A percentile compares a stretch with the other conserved stretches of the same genome.
phyloP scores from a whole-genome alignment of 2,113 vertebrate species.

The Cynopterus brachyotis region DNA sequence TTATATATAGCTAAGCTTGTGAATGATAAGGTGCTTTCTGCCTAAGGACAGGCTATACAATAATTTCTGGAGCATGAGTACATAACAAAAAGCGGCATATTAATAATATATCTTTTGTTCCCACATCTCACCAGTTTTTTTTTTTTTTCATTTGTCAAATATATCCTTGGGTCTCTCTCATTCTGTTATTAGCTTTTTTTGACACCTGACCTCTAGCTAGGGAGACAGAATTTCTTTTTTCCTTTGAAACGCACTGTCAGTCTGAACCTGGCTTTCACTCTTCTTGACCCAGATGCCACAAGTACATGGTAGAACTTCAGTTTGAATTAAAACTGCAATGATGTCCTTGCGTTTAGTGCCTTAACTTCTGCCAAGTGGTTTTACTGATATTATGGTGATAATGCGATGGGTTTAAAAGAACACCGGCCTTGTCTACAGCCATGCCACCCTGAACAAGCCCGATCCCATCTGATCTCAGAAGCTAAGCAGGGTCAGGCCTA shows the following conservation, averaged over 20 bases:
- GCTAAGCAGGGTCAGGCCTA: too few relatives aligned
- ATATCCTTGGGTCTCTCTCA: background rate
- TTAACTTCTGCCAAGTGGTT: accelerated
- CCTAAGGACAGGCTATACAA: slow-evolving; percentile 43
- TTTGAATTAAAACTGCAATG: background rate
- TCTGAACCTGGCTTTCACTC: background rate
- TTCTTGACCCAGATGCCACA: background rate
- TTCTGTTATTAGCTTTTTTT: slow-evolving; percentile 58
- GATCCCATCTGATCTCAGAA: too few relatives aligned
- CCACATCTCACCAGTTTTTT: background rate
- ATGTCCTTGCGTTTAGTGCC: accelerated
- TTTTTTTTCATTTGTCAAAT: slow-evolving; percentile 33
- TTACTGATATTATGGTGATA: accelerated
- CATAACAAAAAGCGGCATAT: slow-evolving; percentile 12
- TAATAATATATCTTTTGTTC: slow-evolving; percentile 60
- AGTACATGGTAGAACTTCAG: accelerated
- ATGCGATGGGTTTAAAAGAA: accelerated
- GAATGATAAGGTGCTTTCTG: background rate
- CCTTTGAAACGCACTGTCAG: background rate
- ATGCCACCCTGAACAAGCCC: too few relatives aligned
- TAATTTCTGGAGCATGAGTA: slow-evolving; percentile 51
- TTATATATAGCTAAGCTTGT: background rate
- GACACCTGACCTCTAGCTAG: slow-evolving; percentile 54
- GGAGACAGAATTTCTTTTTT: background rate
- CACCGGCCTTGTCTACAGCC: background rate